These are phyloP conservation scores for Pandemis heparana DNA, from an alignment of 2,888 invertebrate species.

Conservation along the genomic window DNA sequence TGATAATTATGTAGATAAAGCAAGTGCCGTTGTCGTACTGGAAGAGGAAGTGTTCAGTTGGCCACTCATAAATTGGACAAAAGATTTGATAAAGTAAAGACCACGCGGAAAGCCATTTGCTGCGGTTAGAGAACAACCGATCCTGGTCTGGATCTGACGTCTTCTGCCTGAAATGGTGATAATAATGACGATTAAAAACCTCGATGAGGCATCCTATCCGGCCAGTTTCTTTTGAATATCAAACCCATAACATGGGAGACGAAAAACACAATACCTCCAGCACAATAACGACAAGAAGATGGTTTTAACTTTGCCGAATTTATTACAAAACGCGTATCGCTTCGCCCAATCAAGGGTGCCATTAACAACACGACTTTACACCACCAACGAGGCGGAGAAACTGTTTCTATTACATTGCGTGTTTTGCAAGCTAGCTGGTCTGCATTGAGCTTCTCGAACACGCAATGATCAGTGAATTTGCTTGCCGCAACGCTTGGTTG, in stretches of 20 bases:
- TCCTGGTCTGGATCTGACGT: too few species aligned
- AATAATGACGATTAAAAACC: too few species aligned
- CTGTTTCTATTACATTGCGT: not conserved
- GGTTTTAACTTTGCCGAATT: not conserved
- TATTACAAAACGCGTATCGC: slow-evolving; percentile 1
- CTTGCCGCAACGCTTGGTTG: not conserved
- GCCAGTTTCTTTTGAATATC: not conserved
- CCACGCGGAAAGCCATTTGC: too few species aligned
- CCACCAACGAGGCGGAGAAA: too few species aligned
- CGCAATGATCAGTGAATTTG: not conserved
- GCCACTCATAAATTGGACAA: too few species aligned
- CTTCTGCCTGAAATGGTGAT: too few species aligned
- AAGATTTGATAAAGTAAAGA: too few species aligned
- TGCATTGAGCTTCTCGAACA: not conserved
- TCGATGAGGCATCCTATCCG: too few species aligned
- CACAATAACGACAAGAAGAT: not conserved
- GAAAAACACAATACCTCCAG: not conserved
- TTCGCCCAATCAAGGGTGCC: not conserved
- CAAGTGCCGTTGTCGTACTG: too few species aligned
- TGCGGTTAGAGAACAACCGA: too few species aligned
- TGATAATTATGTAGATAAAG: too few species aligned
- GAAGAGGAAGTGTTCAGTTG: too few species aligned
- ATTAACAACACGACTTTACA: not conserved
- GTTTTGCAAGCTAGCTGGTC: not conserved
- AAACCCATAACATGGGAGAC: not conserved